phyloP scores from a whole-genome alignment of 2,888 invertebrate species.

The Sesia bembeciformis region DNA sequence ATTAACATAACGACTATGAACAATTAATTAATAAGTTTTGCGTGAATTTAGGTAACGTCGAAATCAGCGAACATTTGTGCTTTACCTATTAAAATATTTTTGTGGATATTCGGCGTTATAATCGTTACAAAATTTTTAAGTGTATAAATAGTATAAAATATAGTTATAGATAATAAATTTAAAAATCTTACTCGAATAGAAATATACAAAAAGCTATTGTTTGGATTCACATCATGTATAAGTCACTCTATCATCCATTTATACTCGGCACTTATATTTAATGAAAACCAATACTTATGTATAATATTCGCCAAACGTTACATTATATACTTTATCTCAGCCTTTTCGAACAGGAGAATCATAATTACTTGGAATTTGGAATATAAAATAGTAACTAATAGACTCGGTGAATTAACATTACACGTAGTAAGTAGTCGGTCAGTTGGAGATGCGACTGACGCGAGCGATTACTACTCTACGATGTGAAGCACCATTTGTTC shows the following conservation, averaged over 20 bases:
- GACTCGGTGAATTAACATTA: slow-evolving; percentile 62
- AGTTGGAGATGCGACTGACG: slow-evolving; percentile 7
- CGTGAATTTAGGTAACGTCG: slow-evolving; percentile 8
- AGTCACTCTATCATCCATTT: slow-evolving; percentile 17
- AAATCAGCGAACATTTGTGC: slow-evolving; percentile 10
- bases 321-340: slow-evolving; percentile 59
- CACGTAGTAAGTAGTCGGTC: slow-evolving; percentile 27
- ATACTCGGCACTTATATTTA: slow-evolving; percentile 20
- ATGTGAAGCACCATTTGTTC: slow-evolving; percentile 74
- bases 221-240: slow-evolving; percentile 42
- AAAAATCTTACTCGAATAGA: slow-evolving; percentile 60
- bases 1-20: too few species aligned
- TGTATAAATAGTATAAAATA: slow-evolving; percentile 52
- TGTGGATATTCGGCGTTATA: background rate
- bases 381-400: slow-evolving; percentile 68
- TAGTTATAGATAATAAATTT: slow-evolving; percentile 43
- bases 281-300: slow-evolving; percentile 43
- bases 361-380: slow-evolving; percentile 57
- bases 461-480: slow-evolving; percentile 38
- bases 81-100: background rate
- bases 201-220: slow-evolving; percentile 67
- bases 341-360: slow-evolving; percentile 73
- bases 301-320: slow-evolving; percentile 59
- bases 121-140: slow-evolving; percentile 8
- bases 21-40: too few species aligned